Percentiles rank a stretch among this genome's conserved stretches.
These are phyloP conservation scores for Podarcis lilfordi DNA, from an alignment of 2,797 vertebrate genomes.

Conservation along the genomic window DNA sequence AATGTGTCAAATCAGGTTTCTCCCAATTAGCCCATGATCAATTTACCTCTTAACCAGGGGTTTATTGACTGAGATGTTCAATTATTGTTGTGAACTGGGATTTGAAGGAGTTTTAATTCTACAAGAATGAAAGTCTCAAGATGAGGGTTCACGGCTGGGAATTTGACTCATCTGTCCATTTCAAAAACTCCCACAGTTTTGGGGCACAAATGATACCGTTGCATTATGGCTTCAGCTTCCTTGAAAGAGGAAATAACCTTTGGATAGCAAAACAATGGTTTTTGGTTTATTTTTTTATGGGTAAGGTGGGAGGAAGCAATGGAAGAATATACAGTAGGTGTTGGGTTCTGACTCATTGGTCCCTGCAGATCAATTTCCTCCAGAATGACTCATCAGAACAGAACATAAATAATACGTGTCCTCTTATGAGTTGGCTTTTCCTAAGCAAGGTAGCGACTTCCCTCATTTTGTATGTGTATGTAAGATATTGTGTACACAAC, in stretches of 20 bases:
- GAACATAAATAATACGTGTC: slow-evolving; percentile 48
- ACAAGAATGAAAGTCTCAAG: slow-evolving; percentile 42
- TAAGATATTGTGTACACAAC: slow-evolving; percentile 63
- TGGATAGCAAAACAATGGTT: slow-evolving; percentile 44
- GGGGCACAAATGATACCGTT: not conserved
- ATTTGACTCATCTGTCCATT: slow-evolving; percentile 24
- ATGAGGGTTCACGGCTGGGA: slow-evolving; percentile 41
- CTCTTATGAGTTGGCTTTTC: slow-evolving; percentile 64
- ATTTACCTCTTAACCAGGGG: not conserved
- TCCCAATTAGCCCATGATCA: slow-evolving; percentile 43
- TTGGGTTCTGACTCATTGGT: slow-evolving; percentile 66
- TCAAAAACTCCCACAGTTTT: slow-evolving; percentile 27
- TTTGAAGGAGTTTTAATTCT: slow-evolving; percentile 28
- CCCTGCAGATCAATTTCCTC: slow-evolving; percentile 69
- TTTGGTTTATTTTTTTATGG: slow-evolving; percentile 64
- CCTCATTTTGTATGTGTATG: slow-evolving; percentile 47
- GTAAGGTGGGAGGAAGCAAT: slow-evolving; percentile 68
- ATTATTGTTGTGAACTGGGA: slow-evolving; percentile 12
- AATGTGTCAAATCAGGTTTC: slow-evolving; percentile 30
- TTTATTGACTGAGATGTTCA: not conserved
- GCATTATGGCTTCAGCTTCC: not conserved
- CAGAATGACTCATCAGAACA: slow-evolving; percentile 69
- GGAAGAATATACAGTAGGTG: slow-evolving; percentile 69
- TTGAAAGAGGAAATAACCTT: not conserved
- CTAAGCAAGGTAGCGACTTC: slow-evolving; percentile 63